Evolutionary conservation across 2,797 vertebrate species (phyloP).

Genomic region (Microtus obscurus): DNA sequence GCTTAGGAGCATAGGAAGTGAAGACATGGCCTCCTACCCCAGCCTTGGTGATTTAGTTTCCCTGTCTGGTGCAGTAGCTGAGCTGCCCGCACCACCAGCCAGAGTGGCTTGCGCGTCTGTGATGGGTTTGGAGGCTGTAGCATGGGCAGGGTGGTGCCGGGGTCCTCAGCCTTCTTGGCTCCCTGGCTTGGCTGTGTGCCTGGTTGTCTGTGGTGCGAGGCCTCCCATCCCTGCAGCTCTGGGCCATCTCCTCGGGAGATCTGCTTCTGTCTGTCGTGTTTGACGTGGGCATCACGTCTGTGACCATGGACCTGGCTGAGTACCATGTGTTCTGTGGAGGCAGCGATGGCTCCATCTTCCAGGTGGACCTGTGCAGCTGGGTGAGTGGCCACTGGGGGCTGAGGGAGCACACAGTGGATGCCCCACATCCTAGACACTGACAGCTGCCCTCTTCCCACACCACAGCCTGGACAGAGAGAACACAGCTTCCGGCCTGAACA

Average conservation of each 20-base stretch:
- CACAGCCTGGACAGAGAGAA: slow-evolving; percentile 92
- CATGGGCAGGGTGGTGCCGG: not conserved
- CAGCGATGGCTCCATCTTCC: slow-evolving; percentile 95
- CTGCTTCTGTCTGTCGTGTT: slow-evolving; percentile 95
- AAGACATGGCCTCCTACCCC: not conserved
- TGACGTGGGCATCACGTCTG: slow-evolving; percentile 94
- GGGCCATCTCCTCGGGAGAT: slow-evolving; percentile 96
- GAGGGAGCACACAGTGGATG: accelerated
- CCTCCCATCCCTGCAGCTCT: slow-evolving; percentile 89
- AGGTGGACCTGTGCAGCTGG: slow-evolving; percentile 94
- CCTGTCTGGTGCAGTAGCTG: not conserved
- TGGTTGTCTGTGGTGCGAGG: accelerated
- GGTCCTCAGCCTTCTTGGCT: not conserved
- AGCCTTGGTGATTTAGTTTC: not conserved
- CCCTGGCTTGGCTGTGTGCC: not conserved
- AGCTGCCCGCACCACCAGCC: not conserved
- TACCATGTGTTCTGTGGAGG: slow-evolving; percentile 96
- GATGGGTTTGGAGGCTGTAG: not conserved
- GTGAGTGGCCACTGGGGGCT: slow-evolving; percentile 86
- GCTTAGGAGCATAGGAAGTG: not conserved
- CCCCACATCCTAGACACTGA: not conserved
- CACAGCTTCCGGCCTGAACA: slow-evolving; percentile 93
- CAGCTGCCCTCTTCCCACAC: not conserved
- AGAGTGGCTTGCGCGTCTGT: not conserved
- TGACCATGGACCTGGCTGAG: slow-evolving; percentile 96